Evolutionary conservation across 37 sponge, comb jelly and placozoan species (phyloP).

Genomic region (Spongilla lacustris): DNA sequence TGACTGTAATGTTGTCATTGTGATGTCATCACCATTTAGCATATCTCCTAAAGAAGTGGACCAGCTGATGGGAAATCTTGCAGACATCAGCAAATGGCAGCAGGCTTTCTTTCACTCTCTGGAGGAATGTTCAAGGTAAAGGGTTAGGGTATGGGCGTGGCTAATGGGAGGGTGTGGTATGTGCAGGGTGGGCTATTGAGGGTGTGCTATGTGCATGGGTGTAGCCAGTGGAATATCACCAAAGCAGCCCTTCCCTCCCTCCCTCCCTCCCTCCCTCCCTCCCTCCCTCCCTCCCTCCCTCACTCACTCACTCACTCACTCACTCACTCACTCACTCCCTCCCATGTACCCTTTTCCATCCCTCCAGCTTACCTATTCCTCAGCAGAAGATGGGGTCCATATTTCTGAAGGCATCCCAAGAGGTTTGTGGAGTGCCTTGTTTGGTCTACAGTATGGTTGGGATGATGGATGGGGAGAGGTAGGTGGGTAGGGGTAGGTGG

Average conservation of each 20-base stretch:
- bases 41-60: slow-evolving; percentile 44
- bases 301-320: background rate
- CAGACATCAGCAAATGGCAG: slow-evolving; percentile 65
- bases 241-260: no score
- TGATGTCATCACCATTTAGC: slow-evolving; percentile 9
- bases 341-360: background rate
- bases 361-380: slow-evolving; percentile 29
- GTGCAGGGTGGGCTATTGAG: no score
- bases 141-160: background rate
- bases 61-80: slow-evolving; percentile 63
- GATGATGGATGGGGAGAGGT: no score
- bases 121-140: slow-evolving; percentile 60
- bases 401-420: slow-evolving; percentile 44
- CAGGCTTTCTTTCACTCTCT: slow-evolving; percentile 54
- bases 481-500: no score
- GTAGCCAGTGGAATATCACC: no score
- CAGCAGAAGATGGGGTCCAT: slow-evolving; percentile 67
- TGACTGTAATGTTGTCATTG: no score
- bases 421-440: slow-evolving; percentile 21
- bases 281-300: background rate
- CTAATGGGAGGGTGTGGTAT: no score
- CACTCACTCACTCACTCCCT: background rate
- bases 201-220: no score
- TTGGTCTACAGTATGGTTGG: no score
- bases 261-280: background rate